A percentile compares a stretch with the other conserved stretches of the same genome.
Conservation (phyloP, 2,113 vertebrate species). For the Cyprinus carpio region DNA sequence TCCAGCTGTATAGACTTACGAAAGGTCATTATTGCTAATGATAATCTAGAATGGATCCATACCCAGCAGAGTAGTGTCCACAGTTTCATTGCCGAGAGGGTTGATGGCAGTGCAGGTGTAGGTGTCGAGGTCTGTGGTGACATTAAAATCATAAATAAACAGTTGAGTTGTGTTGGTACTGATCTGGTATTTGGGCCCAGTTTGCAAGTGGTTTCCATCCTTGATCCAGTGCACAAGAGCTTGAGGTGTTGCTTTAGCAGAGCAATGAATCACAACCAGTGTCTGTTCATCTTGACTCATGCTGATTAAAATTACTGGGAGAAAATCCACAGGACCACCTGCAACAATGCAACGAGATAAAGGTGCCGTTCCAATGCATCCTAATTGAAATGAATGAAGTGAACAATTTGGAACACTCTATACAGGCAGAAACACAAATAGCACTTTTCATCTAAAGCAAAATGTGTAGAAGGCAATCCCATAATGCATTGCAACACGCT, state of each 20-base stretch:
- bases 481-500: too few species aligned
- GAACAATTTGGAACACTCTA: background rate
- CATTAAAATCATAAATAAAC: slow-evolving; percentile 52
- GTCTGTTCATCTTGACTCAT: slow-evolving; percentile 60
- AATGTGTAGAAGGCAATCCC: too few species aligned
- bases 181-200: slow-evolving; percentile 58
- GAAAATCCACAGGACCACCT: slow-evolving; percentile 62
- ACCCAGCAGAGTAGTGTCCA: slow-evolving; percentile 61
- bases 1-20: background rate
- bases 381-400: background rate
- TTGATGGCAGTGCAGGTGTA: slow-evolving; percentile 66
- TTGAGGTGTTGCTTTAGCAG: slow-evolving; percentile 59
- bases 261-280: slow-evolving; percentile 63
- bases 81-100: slow-evolving; percentile 59
- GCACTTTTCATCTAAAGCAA: too few species aligned
- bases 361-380: background rate
- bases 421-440: background rate
- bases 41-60: background rate
- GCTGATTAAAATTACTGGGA: slow-evolving; percentile 55
- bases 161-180: slow-evolving; percentile 62
- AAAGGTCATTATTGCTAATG: background rate
- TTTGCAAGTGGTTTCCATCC: slow-evolving; percentile 51
- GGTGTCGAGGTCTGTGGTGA: slow-evolving; percentile 58
- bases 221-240: slow-evolving; percentile 66
- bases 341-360: background rate